Percentiles rank a stretch among this genome's conserved stretches.
Evolutionary conservation across 2,888 invertebrate genomes (phyloP).

Genomic region (Frankliniella fusca): DNA sequence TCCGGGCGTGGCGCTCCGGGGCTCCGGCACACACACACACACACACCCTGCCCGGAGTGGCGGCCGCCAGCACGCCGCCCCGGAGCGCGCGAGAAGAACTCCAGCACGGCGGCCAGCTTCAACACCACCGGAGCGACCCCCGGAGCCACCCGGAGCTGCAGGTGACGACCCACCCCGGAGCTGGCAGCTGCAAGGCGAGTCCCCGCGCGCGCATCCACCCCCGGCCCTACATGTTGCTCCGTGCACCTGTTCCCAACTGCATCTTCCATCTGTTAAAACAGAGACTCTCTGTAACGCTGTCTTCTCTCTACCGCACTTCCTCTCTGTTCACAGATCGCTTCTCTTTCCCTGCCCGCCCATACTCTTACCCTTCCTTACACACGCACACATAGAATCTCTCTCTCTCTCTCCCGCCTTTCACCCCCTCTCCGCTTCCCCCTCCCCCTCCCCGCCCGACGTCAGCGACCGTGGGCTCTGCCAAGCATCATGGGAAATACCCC

Average conservation of each 20-base stretch:
- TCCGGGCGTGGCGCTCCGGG: background rate
- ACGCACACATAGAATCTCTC: background rate
- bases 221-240: background rate
- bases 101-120: too few species aligned
- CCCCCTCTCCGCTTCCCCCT: background rate
- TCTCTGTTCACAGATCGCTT: too few species aligned
- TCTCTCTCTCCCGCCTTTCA: slow-evolving; percentile 32
- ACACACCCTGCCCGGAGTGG: background rate
- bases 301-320: too few species aligned
- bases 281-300: too few species aligned
- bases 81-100: too few species aligned
- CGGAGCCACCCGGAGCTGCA: background rate
- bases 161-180: background rate
- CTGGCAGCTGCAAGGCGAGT: background rate
- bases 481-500: slow-evolving; percentile 40
- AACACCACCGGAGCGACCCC: background rate
- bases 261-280: too few species aligned
- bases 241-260: background rate
- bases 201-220: background rate
- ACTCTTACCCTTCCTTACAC: background rate
- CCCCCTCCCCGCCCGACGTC: background rate
- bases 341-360: background rate
- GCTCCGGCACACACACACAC: background rate
- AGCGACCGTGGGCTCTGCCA: slow-evolving; percentile 37
- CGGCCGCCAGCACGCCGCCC: too few species aligned